Conservation (phyloP, 2,113 vertebrate genomes). For the Mesembrinibis cayennensis region DNA sequence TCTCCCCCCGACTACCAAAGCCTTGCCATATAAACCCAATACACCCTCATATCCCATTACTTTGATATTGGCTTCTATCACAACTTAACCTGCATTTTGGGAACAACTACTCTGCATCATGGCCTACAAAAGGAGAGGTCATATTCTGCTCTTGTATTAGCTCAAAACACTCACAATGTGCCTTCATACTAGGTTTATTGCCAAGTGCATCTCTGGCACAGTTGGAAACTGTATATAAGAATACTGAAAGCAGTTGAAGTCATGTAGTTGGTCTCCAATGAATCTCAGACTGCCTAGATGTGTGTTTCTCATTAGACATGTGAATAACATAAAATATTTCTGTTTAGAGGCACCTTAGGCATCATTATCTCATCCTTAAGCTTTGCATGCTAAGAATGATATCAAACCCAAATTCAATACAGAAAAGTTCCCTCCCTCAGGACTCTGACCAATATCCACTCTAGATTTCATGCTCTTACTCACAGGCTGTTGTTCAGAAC, state of each 20-base stretch:
- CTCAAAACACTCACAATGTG: neutral
- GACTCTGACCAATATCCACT: neutral
- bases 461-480: neutral
- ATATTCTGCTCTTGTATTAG: neutral
- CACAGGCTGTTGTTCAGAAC: neutral
- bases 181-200: neutral
- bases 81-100: neutral
- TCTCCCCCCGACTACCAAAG: neutral
- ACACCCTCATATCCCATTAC: neutral
- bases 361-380: neutral
- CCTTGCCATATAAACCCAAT: neutral
- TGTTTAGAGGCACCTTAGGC: neutral
- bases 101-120: neutral
- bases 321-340: neutral
- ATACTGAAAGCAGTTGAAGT: neutral
- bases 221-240: neutral
- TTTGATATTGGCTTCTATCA: neutral
- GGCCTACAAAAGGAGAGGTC: neutral
- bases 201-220: neutral
- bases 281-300: neutral
- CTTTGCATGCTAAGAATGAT: neutral
- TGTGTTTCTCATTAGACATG: neutral
- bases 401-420: neutral
- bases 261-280: neutral
- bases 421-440: neutral